Base-by-base conservation (phyloP, 2,888 invertebrate species). In the Heliconius erato region DNA sequence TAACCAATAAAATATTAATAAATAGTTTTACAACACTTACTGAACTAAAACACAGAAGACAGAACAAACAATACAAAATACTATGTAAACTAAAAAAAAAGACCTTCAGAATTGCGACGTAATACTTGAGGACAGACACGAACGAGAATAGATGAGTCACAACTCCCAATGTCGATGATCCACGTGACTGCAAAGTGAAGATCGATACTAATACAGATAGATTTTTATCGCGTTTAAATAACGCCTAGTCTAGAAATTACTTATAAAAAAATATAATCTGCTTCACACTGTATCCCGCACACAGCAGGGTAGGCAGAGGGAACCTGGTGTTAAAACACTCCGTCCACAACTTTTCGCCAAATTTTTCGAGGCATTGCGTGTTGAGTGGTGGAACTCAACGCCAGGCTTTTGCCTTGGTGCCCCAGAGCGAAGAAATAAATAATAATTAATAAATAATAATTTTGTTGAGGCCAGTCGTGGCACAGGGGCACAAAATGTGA, bases 121-220 rank as follows among this genome's bases (percentile, higher is more conserved):
- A 85, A 81, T 83, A 78, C 72, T 77, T 82, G 83, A 78, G 85
- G 86, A 86, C 86, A 85, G 83, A 87, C 87, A 87, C 87, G 85
- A 85, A 86, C 84, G 84, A 84, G 84, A 79, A 86, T 79, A 74
- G 81, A 87, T 93, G 94, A 94, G 87, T 94, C 94, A 94, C 88
- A 85, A 79, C 12, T 94, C 94, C 94, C 88, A 85, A 79, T 35
- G 26, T 72, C 79, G 86, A 63, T 76, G 28, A 81, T 84, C 87
- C 92, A 93, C 92, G 92, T 93, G 93, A 93, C 90, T 90, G 90
- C 94, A 93, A 94, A 94, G 94, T 92, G 88, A 93, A 89, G 89
- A 87, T 87, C 87, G 89, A 88, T 74, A 80, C 83, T 80, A 82
- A 63, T 59, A 76, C 54, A 76, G 49, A 67, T 65, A 69, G 67